These are phyloP conservation scores for Saccostrea glomerata DNA, from an alignment of 1,140 invertebrate species.

Conservation along the genomic window DNA sequence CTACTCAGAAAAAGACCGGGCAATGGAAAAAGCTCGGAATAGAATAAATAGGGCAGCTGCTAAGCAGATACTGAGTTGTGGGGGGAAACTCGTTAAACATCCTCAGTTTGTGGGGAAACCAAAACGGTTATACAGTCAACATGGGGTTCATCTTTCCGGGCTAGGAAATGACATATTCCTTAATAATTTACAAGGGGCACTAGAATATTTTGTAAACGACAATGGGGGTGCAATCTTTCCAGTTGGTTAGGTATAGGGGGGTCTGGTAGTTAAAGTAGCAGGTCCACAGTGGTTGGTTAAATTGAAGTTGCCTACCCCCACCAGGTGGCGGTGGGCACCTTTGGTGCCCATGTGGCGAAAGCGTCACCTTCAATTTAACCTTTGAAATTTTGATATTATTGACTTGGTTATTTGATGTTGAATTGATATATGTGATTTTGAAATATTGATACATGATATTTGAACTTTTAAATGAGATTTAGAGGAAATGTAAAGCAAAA, in stretches of 20 bases:
- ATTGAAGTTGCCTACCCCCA: neutral
- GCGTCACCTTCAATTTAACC: neutral
- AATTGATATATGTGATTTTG: neutral
- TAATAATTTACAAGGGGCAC: neutral
- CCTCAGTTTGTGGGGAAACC: neutral
- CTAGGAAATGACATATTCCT: slow-evolving; percentile 17
- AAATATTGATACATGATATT: no score
- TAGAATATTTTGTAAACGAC: no score
- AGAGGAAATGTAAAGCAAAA: no score
- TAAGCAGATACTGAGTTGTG: neutral
- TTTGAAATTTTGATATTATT: neutral
- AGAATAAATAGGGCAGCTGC: neutral
- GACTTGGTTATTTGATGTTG: neutral
- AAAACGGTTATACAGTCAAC: neutral
- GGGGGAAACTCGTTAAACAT: neutral
- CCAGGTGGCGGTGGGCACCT: neutral
- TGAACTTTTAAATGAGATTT: no score
- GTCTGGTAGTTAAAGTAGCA: neutral
- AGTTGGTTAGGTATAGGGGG: neutral
- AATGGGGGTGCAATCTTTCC: neutral
- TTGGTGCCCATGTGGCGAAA: neutral
- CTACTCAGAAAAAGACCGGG: neutral
- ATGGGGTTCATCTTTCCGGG: slow-evolving; percentile 11
- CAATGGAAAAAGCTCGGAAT: neutral
- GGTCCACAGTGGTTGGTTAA: neutral